Conservation (phyloP, 2,888 invertebrate genomes). For the Alcis repandata region DNA sequence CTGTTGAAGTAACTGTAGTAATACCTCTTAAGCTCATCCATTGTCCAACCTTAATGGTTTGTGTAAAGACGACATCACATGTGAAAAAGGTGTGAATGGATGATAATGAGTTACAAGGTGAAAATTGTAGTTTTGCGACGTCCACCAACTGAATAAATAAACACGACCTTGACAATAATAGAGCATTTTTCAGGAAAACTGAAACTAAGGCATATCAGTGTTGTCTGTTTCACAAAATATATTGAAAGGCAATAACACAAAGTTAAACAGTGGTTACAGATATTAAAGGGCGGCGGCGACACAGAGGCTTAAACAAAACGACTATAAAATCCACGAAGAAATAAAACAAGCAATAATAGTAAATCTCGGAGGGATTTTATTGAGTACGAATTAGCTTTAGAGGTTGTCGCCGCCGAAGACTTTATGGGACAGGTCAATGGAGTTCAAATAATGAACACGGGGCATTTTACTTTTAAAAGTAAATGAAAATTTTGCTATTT, state of each 20-base stretch:
- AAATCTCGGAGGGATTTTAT: slow-evolving; percentile 24
- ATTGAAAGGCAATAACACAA: not conserved
- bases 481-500: not conserved
- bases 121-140: slow-evolving; percentile 20
- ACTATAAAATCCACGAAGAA: slow-evolving; percentile 9
- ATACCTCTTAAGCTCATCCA: not conserved
- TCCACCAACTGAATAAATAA: slow-evolving; percentile 24
- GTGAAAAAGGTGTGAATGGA: slow-evolving; percentile 22
- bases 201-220: not conserved
- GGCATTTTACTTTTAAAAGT: not conserved
- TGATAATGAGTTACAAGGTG: slow-evolving; percentile 31
- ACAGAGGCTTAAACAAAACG: slow-evolving; percentile 10
- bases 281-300: slow-evolving; percentile 1
- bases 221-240: not conserved
- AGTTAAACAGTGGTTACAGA: not conserved
- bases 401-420: slow-evolving; percentile 10
- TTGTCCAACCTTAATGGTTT: not conserved
- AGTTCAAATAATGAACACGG: slow-evolving; percentile 11
- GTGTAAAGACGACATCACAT: slow-evolving; percentile 13
- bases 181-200: slow-evolving; percentile 12
- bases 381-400: slow-evolving; percentile 24
- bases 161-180: slow-evolving; percentile 29
- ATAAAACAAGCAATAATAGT: slow-evolving; percentile 36
- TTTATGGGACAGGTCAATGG: slow-evolving; percentile 6
- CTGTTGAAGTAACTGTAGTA: not conserved